Conservation (phyloP, 2,113 vertebrate species). For the Oreochromis tanganicae region DNA sequence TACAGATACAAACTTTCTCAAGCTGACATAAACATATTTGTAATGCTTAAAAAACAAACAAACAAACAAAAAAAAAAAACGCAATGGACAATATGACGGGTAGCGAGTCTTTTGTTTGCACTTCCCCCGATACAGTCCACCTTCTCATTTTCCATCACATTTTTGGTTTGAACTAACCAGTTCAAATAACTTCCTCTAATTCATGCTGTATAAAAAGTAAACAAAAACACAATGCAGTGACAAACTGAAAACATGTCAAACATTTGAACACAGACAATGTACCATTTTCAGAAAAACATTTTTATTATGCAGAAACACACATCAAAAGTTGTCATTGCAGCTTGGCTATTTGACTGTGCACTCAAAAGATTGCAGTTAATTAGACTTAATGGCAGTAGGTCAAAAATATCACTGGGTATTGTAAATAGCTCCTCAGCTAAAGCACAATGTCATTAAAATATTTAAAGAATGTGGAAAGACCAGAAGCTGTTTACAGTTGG, state of each 20-base stretch:
- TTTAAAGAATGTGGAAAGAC: neutral
- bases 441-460: neutral
- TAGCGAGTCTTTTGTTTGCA: neutral
- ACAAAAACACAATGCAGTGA: neutral
- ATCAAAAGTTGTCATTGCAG: neutral
- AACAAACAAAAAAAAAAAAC: neutral
- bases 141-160: neutral
- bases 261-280: neutral
- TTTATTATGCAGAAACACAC: neutral
- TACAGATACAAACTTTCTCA: neutral
- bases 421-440: neutral
- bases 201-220: neutral
- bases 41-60: neutral
- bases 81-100: neutral
- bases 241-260: neutral
- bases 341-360: neutral
- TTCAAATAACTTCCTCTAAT: neutral
- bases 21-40: neutral
- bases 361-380: neutral
- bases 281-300: fast-evolving
- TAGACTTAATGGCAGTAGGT: neutral
- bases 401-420: neutral
- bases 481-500: neutral
- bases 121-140: neutral
- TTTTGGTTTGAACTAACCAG: neutral